phyloP scores from a whole-genome alignment of 2,797 vertebrate genomes.

The Lagocephalus sceleratus region DNA sequence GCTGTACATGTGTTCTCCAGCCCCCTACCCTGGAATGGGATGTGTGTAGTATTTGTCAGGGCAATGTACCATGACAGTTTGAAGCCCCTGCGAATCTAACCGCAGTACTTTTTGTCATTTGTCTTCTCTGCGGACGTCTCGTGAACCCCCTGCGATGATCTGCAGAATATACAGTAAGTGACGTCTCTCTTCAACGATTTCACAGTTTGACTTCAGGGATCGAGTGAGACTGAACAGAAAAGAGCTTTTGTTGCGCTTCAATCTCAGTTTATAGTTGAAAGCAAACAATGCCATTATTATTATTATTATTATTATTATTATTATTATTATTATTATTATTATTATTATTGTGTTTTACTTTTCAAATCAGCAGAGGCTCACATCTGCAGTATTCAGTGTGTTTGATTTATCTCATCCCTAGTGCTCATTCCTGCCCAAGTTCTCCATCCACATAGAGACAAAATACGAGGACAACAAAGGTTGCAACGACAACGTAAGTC shows the following conservation, averaged over 20 bases:
- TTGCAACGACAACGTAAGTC: constrained; percentile 88
- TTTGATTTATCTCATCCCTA: constrained; percentile 53
- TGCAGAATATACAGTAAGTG: constrained; percentile 71
- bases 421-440: constrained; percentile 95
- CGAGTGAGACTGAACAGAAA: too few species aligned
- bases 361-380: not conserved
- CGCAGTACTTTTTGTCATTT: constrained; percentile 28
- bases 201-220: too few species aligned
- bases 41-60: too few species aligned
- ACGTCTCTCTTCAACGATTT: not conserved
- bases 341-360: too few species aligned
- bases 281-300: too few species aligned
- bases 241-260: too few species aligned
- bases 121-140: constrained; percentile 17
- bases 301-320: too few species aligned
- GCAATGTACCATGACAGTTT: too few species aligned
- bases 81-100: constrained; percentile 11
- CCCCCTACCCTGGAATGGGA: too few species aligned
- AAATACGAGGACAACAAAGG: constrained; percentile 85
- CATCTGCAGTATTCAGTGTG: not conserved
- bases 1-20: too few species aligned
- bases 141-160: not conserved
- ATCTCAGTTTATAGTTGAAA: too few species aligned
- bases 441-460: constrained; percentile 96
- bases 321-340: too few species aligned